Base-by-base conservation (phyloP, 2,113 vertebrate genomes). In the Microcebus murinus region DNA sequence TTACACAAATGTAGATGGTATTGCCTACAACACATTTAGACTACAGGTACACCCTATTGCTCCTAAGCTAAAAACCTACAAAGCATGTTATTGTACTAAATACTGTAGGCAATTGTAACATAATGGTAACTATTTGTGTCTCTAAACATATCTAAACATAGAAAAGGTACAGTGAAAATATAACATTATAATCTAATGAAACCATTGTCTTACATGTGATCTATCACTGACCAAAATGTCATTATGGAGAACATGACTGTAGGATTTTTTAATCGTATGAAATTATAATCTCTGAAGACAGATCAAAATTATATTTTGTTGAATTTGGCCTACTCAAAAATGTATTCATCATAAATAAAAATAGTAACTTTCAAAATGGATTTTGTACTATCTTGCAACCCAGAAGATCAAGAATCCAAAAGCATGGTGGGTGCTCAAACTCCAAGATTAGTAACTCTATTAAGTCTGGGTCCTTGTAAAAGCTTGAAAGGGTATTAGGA, bases 341-440 rank as follows among this genome's bases (percentile, higher is more conserved):
- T 50, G n/a, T 4, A 68, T 73, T 95, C 14, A 36, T 92, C 36
- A 52, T 71, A 95, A 92, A 63, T 82, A 82, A 93, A 94, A 95
- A 70, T 70, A 65, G 52, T 14, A 94, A 86, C 36, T 61, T 94
- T 87, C 76, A 71, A 67, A 93, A 90, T 81, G 55, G 76, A 52
- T 79, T 83, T 71, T 80, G 61, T 65, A 42, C 45, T 13, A 39
- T 74, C 50, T 61, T 71, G 3, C 1, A 70, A 61, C 68, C 39
- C 12, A 92, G 67, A 73, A 76, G 11, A 48, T 65, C 17, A 76
- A 65, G 21, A 67, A 91, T 80, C 55, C 52, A 68, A 90, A 73
- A 55, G 55, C 34, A 90, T 4, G 14, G 12, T 61, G 31, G 23
- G 11, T 39, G 63, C 25, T 86, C 36, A 50, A 8, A 29, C 70